phyloP scores from a whole-genome alignment of 2,113 vertebrate genomes.

The Marmota flaviventris region DNA sequence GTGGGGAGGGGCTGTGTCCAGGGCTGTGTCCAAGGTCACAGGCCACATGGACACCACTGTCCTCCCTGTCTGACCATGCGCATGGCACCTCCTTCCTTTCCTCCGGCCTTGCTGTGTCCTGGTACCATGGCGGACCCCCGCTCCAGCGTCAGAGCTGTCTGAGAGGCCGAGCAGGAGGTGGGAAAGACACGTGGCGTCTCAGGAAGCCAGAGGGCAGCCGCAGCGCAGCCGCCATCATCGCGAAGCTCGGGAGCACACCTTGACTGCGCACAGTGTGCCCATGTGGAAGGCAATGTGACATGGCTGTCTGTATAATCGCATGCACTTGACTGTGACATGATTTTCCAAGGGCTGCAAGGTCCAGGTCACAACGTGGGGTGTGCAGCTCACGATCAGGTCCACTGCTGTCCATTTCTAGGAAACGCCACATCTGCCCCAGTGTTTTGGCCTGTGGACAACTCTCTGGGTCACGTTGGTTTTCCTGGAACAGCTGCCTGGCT shows the following conservation, averaged over 20 bases:
- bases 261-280: slow-evolving; percentile 87
- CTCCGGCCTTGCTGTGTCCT: slow-evolving; percentile 64
- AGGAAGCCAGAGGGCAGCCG: slow-evolving; percentile 85
- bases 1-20: not conserved
- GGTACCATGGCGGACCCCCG: slow-evolving; percentile 61
- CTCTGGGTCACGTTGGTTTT: slow-evolving; percentile 6
- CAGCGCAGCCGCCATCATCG: slow-evolving; percentile 70
- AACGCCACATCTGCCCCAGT: slow-evolving; percentile 57
- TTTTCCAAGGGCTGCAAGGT: slow-evolving; percentile 80
- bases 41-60: not conserved
- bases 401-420: not conserved
- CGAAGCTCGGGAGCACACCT: slow-evolving; percentile 87
- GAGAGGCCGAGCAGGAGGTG: slow-evolving; percentile 87
- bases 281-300: slow-evolving; percentile 85
- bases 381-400: slow-evolving; percentile 64
- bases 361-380: slow-evolving; percentile 71
- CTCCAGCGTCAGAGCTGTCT: slow-evolving; percentile 75
- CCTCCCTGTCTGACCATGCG: not conserved
- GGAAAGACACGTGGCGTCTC: slow-evolving; percentile 74
- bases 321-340: slow-evolving; percentile 81
- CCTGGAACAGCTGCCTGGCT: not conserved
- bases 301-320: slow-evolving; percentile 85
- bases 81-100: not conserved
- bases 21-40: accelerated
- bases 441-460: accelerated